Base-by-base conservation (phyloP, 2,797 vertebrate species). In the Ptychobarbus kaznakovi region DNA sequence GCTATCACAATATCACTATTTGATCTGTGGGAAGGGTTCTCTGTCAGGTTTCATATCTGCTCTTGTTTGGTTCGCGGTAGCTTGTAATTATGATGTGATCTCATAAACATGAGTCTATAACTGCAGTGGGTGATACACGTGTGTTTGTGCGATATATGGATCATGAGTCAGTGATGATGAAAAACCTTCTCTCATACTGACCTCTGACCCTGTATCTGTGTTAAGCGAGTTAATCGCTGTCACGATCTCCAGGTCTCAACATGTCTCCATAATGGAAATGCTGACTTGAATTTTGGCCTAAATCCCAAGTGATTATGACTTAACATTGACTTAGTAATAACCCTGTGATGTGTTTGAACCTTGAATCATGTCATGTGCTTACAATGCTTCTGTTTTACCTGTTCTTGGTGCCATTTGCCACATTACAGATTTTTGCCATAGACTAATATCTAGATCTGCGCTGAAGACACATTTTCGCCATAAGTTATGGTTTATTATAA, bases 51-150 rank as follows among this genome's bases (percentile, higher is more conserved):
- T 81, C 81, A 68, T 88, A 88, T 65, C 85, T 83, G 78, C 63
- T 86, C 56, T 44, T 83, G 75, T 85, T 86, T 85, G 85, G 38
- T 85, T 70, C 51, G 38, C 5, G 10, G 35, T 80, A 78, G 80
- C 85, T 68, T 69, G 51, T 42, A 58, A 79, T 78, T 25, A 80
- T 87, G 80, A 89, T 82, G 78, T 80, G 79, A 87, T 80, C 20
- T 70, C 56, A 42, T 40, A 88, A 84, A 77, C 40, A 40, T 74
- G 35, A 72, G 42, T 35, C 65, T 86, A 86, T 72, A 82, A 89
- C 84, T 72, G 49, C 79, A 81, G 81, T 74, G 74, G 75, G 73
- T 65, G 80, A 73, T 25, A 74, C 69, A 51, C 22, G 25, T 82
- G 83, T 15, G 69, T 86, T 77, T 89, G 77, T 86, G 78, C 81